A percentile compares a stretch with the other conserved stretches of the same genome.
Evolutionary conservation across 2,888 invertebrate genomes (phyloP).

Genomic region (Alviniconcha strummeri): DNA sequence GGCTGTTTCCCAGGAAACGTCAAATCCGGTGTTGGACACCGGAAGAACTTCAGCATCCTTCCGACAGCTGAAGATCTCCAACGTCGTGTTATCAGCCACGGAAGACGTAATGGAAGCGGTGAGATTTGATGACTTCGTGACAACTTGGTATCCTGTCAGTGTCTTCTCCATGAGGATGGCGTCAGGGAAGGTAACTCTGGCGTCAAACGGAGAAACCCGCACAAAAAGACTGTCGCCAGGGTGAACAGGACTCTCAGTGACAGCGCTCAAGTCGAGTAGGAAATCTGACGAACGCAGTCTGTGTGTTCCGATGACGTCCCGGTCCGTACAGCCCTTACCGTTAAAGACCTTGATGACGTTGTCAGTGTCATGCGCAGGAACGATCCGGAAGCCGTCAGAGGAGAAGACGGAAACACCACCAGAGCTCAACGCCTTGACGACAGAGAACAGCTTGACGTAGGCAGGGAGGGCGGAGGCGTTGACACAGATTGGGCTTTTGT

Average conservation of each 20-base stretch:
- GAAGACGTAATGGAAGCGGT: neutral
- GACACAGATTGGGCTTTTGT: neutral
- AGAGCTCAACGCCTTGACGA: slow-evolving; percentile 8
- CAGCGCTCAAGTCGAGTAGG: neutral
- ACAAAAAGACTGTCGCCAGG: slow-evolving; percentile 14
- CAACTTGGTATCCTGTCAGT: slow-evolving; percentile 15
- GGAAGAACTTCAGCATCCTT: neutral
- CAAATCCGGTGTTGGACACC: neutral
- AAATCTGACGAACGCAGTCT: neutral
- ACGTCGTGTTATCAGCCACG: neutral
- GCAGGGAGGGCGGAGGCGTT: neutral
- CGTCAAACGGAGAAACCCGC: neutral
- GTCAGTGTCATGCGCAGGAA: neutral
- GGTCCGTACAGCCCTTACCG: neutral
- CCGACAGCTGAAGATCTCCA: neutral
- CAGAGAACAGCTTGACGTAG: slow-evolving; percentile 17
- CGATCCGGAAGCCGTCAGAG: slow-evolving; percentile 12
- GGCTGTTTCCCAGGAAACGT: neutral
- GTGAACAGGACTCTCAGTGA: neutral
- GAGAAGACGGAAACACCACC: neutral
- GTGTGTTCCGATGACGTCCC: neutral
- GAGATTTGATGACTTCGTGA: neutral
- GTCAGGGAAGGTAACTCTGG: neutral
- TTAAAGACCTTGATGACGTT: slow-evolving; percentile 10
- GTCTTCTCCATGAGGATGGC: slow-evolving; percentile 15